Conservation (phyloP, 1,140 invertebrate genomes). For the Amyelois transitella region DNA sequence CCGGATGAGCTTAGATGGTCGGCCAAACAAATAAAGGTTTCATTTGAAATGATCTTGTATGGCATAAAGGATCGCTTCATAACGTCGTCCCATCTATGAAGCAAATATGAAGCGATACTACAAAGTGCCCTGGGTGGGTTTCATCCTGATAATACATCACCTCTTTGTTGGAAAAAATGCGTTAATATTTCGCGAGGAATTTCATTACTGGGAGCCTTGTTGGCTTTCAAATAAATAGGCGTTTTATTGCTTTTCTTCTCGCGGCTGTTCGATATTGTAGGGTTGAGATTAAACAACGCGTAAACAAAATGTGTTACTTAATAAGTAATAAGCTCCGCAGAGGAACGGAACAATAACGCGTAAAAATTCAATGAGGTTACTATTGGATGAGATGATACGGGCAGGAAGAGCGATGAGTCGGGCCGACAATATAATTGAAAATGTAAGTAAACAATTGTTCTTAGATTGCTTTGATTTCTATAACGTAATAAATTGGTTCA, state of each 20-base stretch:
- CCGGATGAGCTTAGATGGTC: not conserved
- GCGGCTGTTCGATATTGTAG: slow-evolving; percentile 41
- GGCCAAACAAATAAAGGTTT: not conserved
- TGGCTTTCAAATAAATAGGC: slow-evolving; percentile 64
- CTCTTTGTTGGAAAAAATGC: slow-evolving; percentile 64
- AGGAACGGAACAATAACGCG: not conserved
- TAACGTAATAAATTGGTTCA: no score
- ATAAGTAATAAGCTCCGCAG: slow-evolving; percentile 1
- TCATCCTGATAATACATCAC: slow-evolving; percentile 49
- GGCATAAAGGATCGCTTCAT: slow-evolving; percentile 3
- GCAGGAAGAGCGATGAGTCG: not conserved
- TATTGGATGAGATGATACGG: not conserved
- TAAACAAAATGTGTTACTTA: slow-evolving; percentile 11
- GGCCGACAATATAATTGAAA: not conserved
- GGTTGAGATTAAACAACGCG: slow-evolving; percentile 33
- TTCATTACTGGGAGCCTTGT: slow-evolving; percentile 60
- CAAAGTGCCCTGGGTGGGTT: slow-evolving; percentile 15
- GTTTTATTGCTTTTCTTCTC: slow-evolving; percentile 60
- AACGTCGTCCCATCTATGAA: slow-evolving; percentile 10
- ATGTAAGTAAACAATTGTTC: not conserved
- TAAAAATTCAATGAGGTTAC: not conserved
- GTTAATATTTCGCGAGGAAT: slow-evolving; percentile 66
- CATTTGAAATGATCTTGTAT: slow-evolving; percentile 6
- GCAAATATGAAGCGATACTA: slow-evolving; percentile 21
- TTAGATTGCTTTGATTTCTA: not conserved